Evolutionary conservation across 1,140 invertebrate species (phyloP).

Genomic region (Ephestia elutella): DNA sequence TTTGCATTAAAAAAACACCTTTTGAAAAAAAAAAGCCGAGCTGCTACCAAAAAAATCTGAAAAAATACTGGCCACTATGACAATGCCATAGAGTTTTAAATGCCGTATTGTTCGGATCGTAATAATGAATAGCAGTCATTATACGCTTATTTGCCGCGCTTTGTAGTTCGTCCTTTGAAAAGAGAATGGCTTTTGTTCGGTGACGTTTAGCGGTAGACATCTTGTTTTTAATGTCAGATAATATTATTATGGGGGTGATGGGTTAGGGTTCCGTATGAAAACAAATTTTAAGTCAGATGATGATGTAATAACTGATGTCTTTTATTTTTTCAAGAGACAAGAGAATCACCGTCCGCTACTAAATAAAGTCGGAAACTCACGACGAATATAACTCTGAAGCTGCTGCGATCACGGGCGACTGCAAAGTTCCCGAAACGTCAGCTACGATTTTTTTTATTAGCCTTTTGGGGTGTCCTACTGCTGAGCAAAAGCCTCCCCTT

Average conservation of each 20-base stretch:
- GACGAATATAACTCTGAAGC: too few species aligned
- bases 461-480: too few species aligned
- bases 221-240: conserved; percentile 58
- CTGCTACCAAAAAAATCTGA: conserved; percentile 19
- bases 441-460: too few species aligned
- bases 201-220: conserved; percentile 64
- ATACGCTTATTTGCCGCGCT: conserved; percentile 65
- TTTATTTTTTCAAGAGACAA: too few species aligned
- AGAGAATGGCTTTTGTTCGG: conserved; percentile 44
- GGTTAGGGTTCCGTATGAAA: conserved; percentile 28
- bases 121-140: conserved; percentile 56
- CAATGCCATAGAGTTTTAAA: not conserved
- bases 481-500: too few species aligned
- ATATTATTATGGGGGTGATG: conserved; percentile 26
- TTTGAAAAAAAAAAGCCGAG: conserved; percentile 9
- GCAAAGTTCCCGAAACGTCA: too few species aligned
- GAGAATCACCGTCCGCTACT: too few species aligned
- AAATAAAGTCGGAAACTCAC: too few species aligned
- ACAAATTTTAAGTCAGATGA: not conserved
- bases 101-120: conserved; percentile 13
- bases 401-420: too few species aligned
- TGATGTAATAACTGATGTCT: too few species aligned
- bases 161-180: conserved; percentile 42
- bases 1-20: conserved; percentile 36
- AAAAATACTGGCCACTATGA: conserved; percentile 10